phyloP scores from a whole-genome alignment of 2,797 vertebrate genomes.

The Manis javanica region DNA sequence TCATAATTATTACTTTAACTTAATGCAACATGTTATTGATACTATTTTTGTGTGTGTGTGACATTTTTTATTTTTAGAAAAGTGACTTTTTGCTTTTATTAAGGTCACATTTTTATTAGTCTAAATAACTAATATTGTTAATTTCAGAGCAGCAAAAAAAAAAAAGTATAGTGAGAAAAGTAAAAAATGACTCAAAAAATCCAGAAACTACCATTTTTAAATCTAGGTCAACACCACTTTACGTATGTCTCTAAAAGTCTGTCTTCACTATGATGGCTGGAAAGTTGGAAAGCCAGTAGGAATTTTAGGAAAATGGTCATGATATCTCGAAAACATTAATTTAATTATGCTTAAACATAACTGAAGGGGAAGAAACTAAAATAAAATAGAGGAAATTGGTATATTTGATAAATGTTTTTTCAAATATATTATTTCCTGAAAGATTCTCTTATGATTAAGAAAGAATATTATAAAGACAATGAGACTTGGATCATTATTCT shows the following conservation, averaged over 20 bases:
- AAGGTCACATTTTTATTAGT: background rate
- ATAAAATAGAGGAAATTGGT: background rate
- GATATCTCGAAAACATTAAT: conserved; percentile 27
- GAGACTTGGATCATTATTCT: conserved; percentile 14
- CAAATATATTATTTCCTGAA: conserved; percentile 35
- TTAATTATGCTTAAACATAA: conserved; percentile 54
- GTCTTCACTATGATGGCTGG: background rate
- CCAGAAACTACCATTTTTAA: background rate
- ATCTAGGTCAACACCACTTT: background rate
- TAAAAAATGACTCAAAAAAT: conserved; percentile 12
- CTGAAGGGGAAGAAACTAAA: conserved; percentile 42
- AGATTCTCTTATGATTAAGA: conserved; percentile 4
- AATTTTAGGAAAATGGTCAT: conserved; percentile 45
- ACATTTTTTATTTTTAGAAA: conserved; percentile 45
- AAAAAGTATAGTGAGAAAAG: background rate
- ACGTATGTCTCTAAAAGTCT: background rate
- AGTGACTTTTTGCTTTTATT: conserved; percentile 16
- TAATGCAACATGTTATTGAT: background rate
- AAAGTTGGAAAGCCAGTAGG: conserved; percentile 40
- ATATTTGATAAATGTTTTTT: conserved; percentile 48
- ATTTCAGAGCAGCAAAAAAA: background rate
- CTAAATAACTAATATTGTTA: too few species aligned
- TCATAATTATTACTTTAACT: conserved; percentile 35
- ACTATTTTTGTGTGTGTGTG: background rate
- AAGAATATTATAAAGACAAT: conserved; percentile 18